Percentiles rank a stretch among this genome's conserved stretches.
These are phyloP conservation scores for Naja naja DNA, from an alignment of 2,113 vertebrate species.

Conservation along the genomic window DNA sequence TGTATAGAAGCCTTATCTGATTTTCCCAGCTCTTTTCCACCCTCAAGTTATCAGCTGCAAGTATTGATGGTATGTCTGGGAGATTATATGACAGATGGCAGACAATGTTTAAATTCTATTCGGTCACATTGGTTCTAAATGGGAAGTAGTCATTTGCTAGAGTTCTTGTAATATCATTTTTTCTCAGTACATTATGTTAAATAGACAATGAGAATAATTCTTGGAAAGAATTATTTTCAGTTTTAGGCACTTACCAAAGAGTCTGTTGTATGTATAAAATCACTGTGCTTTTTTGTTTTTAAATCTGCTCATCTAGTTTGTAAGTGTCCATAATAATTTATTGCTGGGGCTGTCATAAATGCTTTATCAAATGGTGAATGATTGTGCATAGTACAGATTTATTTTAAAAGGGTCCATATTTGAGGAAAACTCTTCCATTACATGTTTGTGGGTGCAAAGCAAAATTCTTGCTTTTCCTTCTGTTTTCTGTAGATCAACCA, in stretches of 20 bases:
- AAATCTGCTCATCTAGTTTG: not conserved
- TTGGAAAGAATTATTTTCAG: not conserved
- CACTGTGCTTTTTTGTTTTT: not conserved
- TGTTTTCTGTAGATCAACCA: constrained; percentile 71
- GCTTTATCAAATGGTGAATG: not conserved
- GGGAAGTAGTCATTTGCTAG: not conserved
- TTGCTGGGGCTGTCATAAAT: not conserved
- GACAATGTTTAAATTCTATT: not conserved
- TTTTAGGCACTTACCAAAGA: not conserved
- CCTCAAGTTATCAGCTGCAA: not conserved
- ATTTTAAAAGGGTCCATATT: not conserved
- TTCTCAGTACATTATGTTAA: not conserved
- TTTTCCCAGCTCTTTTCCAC: not conserved
- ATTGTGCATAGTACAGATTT: not conserved
- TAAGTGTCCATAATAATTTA: not conserved
- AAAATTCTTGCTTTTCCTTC: not conserved
- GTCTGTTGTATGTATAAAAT: not conserved
- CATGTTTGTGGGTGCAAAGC: not conserved
- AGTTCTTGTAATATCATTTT: not conserved
- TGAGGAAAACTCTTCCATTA: constrained; percentile 15
- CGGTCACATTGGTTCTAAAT: not conserved
- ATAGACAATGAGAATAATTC: not conserved
- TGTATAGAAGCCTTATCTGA: not conserved
- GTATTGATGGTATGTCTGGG: not conserved
- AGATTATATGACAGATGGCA: not conserved